A percentile compares a stretch with the other conserved stretches of the same genome.
These are phyloP conservation scores for Pomacea maculata DNA, from an alignment of 1,140 invertebrate genomes.

Conservation along the genomic window DNA sequence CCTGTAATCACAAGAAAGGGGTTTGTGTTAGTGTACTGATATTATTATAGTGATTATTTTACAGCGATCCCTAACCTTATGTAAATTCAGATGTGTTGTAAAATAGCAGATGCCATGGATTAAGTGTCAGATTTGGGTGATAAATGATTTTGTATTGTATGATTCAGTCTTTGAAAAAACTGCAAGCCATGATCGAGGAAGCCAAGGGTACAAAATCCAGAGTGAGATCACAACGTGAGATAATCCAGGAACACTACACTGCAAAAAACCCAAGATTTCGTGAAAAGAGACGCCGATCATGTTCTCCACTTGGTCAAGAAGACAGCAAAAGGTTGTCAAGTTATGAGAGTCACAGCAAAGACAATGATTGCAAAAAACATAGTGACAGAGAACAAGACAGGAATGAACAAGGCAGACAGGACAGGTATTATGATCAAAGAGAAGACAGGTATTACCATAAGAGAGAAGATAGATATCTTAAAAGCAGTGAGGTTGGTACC, in stretches of 20 bases:
- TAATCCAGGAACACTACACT: neutral
- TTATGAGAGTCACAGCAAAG: neutral
- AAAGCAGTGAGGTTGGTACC: neutral
- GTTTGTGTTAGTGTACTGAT: too few relatives aligned
- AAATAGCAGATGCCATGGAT: too few relatives aligned
- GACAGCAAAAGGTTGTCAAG: neutral
- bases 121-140: too few relatives aligned
- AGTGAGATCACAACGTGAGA: neutral
- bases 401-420: neutral
- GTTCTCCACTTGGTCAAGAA: conserved; percentile 6
- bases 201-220: conserved; percentile 46
- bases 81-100: too few relatives aligned
- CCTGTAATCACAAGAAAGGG: too few relatives aligned
- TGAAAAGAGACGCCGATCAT: neutral
- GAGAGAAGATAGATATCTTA: neutral
- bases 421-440: conserved; percentile 12
- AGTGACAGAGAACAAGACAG: neutral
- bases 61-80: too few relatives aligned
- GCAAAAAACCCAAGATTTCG: neutral
- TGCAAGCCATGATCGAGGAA: conserved; percentile 67
- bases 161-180: conserved; percentile 69
- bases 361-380: neutral
- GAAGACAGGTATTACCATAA: conserved; percentile 1
- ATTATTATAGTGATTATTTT: too few relatives aligned
- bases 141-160: conserved; percentile 25